A percentile compares a stretch with the other conserved stretches of the same genome.
Conservation (phyloP, 2,888 invertebrate species). For the Galerucella calmariensis region DNA sequence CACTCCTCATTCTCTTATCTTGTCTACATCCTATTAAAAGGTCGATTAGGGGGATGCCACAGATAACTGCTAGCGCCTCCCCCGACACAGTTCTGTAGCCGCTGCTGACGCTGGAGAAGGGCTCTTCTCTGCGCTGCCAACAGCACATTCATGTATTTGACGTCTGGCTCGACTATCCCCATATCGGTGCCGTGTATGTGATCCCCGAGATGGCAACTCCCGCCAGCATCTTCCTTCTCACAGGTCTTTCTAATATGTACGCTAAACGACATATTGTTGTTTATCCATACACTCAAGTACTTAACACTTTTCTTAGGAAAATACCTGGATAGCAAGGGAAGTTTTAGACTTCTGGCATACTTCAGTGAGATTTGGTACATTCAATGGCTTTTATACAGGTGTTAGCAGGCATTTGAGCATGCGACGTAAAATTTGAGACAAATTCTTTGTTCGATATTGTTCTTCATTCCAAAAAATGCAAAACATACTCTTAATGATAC, state of each 20-base stretch:
- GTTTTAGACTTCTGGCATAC: too few relatives aligned
- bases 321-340: too few relatives aligned
- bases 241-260: constrained; percentile 1
- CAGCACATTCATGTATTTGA: constrained; percentile 13
- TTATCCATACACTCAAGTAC: constrained; percentile 25
- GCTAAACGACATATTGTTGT: constrained; percentile 7
- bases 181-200: constrained; percentile 28
- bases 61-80: constrained; percentile 22
- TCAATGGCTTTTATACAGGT: too few relatives aligned
- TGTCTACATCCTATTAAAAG: constrained; percentile 7
- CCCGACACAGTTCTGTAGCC: constrained; percentile 26
- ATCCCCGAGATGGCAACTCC: constrained; percentile 24
- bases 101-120: constrained; percentile 13
- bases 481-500: too few relatives aligned
- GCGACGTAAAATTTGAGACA: too few relatives aligned
- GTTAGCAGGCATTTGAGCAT: too few relatives aligned
- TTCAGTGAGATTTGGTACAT: too few relatives aligned
- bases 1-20: background rate
- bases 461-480: too few relatives aligned
- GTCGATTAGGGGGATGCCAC: constrained; percentile 29
- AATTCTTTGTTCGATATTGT: too few relatives aligned
- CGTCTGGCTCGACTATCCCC: constrained; percentile 8
- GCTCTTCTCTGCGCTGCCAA: constrained; percentile 16
- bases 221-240: too few relatives aligned
- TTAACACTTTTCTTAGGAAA: constrained; percentile 2